Evolutionary conservation across 2,113 vertebrate species (phyloP).

Genomic region (Crotalus viridis): DNA sequence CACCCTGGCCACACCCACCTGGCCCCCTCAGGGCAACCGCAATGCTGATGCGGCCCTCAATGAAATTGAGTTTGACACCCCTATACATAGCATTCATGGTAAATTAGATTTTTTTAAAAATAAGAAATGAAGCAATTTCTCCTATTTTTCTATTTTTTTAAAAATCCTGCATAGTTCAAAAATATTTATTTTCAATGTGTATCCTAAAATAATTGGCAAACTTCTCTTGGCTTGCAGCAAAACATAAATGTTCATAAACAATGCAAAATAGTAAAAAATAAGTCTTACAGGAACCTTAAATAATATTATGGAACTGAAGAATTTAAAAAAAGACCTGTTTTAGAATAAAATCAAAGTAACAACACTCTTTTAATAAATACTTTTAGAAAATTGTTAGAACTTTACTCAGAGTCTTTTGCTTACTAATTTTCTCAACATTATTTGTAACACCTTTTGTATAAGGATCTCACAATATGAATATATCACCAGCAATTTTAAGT

Average conservation of each 20-base stretch:
- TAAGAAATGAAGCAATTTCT: no score
- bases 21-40: no score
- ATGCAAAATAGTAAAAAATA: slow-evolving; percentile 43
- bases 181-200: no score
- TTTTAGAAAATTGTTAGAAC: slow-evolving; percentile 67
- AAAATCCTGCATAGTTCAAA: no score
- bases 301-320: slow-evolving; percentile 55
- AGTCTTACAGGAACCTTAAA: slow-evolving; percentile 49
- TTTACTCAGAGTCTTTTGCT: slow-evolving; percentile 72
- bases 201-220: neutral
- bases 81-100: no score
- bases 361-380: slow-evolving; percentile 71
- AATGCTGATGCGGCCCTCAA: no score
- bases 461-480: slow-evolving; percentile 69
- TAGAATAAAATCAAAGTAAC: slow-evolving; percentile 61
- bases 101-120: no score
- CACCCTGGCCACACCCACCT: no score
- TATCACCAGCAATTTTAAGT: slow-evolving; percentile 63
- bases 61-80: no score
- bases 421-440: slow-evolving; percentile 71
- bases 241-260: slow-evolving; percentile 29
- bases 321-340: slow-evolving; percentile 66
- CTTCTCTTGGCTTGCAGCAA: slow-evolving; percentile 27
- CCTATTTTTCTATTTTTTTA: no score
- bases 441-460: slow-evolving; percentile 69